A percentile compares a stretch with the other conserved stretches of the same genome.
These are phyloP conservation scores for Lamprologus sp. DNA, from an alignment of 2,113 vertebrate species.

Conservation along the genomic window DNA sequence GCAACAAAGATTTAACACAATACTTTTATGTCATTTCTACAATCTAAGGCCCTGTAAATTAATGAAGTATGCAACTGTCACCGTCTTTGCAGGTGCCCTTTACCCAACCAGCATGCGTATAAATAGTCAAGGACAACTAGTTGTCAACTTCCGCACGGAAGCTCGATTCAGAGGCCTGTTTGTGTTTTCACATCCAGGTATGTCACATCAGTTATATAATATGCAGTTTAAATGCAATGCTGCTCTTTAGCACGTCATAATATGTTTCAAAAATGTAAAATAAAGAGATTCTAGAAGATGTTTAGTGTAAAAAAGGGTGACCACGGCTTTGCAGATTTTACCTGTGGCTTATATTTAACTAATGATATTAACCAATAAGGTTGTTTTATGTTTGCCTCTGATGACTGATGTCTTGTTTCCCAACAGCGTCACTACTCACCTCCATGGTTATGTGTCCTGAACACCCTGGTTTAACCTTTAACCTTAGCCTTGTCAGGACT, in stretches of 20 bases:
- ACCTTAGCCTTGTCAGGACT: constrained; percentile 80
- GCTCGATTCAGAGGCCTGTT: constrained; percentile 89
- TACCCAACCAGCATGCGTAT: constrained; percentile 95
- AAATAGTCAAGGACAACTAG: constrained; percentile 80
- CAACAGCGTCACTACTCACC: constrained; percentile 73
- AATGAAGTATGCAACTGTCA: neutral
- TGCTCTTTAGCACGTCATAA: neutral
- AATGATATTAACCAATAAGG: neutral
- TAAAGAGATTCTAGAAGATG: neutral
- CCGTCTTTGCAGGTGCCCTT: constrained; percentile 76
- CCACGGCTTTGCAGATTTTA: neutral
- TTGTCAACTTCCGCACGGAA: constrained; percentile 92
- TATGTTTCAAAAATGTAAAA: neutral
- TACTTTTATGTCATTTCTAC: neutral
- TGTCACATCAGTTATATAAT: neutral
- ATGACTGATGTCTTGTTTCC: neutral
- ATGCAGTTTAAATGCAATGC: neutral
- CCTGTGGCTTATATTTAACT: neutral
- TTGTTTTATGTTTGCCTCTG: accelerated
- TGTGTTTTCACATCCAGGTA: constrained; percentile 78
- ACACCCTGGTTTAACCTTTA: constrained; percentile 85
- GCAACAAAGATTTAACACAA: neutral
- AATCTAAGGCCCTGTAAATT: accelerated
- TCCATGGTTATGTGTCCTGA: constrained; percentile 84
- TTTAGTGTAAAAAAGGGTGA: neutral